Evolutionary conservation across 1,140 invertebrate species (phyloP).

Genomic region (Zaprionus ghesquierei): DNA sequence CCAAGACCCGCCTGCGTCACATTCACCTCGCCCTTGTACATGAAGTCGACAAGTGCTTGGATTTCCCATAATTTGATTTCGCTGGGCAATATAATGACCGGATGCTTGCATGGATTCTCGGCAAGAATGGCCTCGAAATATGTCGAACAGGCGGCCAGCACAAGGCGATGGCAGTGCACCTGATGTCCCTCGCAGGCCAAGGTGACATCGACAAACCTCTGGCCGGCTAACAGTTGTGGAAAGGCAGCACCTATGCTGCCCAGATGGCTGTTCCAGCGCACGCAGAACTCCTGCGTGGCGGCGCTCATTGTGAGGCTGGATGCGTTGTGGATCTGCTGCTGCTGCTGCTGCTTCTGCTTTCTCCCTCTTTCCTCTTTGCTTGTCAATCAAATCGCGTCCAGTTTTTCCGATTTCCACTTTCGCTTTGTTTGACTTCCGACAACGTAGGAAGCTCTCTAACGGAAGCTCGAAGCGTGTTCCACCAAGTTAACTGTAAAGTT

Average conservation of each 20-base stretch:
- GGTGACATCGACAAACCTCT: slow-evolving; percentile 95
- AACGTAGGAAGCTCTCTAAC: slow-evolving; percentile 2
- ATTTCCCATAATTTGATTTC: slow-evolving; percentile 87
- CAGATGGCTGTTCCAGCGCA: slow-evolving; percentile 90
- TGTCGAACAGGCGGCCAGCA: slow-evolving; percentile 91
- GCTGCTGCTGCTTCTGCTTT: neutral
- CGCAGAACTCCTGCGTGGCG: slow-evolving; percentile 89
- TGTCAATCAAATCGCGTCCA: neutral
- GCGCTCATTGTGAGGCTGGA: slow-evolving; percentile 79
- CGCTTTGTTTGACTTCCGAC: neutral
- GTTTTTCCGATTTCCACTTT: neutral
- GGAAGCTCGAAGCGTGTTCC: slow-evolving; percentile 8
- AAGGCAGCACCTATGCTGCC: slow-evolving; percentile 82
- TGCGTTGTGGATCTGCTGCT: neutral
- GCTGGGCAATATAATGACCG: slow-evolving; percentile 92
- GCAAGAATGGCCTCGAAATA: slow-evolving; percentile 91
- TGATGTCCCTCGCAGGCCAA: slow-evolving; percentile 93
- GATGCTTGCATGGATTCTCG: slow-evolving; percentile 93
- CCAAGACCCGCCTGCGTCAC: slow-evolving; percentile 91
- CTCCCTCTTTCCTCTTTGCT: neutral
- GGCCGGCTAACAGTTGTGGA: slow-evolving; percentile 88
- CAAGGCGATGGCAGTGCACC: slow-evolving; percentile 94
- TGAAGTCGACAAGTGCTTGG: slow-evolving; percentile 92
- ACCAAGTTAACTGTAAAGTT: neutral
- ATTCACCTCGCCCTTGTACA: slow-evolving; percentile 94